Percentiles rank a stretch among this genome's conserved stretches.
Evolutionary conservation across 2,888 invertebrate species (phyloP).

Genomic region (Eudasyphora cyanicolor): DNA sequence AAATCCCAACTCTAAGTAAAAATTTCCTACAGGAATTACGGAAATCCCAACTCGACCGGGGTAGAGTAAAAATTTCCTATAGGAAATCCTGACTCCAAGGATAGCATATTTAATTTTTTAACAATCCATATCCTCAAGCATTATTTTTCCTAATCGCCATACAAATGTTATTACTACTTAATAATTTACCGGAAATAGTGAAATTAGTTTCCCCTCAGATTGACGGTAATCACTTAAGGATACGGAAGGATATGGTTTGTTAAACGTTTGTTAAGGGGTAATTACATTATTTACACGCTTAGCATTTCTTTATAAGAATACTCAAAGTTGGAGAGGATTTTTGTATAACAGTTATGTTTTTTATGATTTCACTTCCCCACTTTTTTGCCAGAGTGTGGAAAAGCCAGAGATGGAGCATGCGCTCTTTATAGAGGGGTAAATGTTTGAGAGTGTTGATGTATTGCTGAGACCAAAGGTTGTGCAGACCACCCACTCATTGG

Average conservation of each 20-base stretch:
- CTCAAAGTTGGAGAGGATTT: background rate
- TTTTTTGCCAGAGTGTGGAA: background rate
- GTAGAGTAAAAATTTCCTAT: too few relatives aligned
- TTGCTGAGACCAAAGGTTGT: too few relatives aligned
- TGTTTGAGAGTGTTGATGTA: too few relatives aligned
- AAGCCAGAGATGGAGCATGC: background rate
- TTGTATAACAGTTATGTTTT: conserved; percentile 58
- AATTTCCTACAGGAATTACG: too few relatives aligned
- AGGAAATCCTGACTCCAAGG: too few relatives aligned
- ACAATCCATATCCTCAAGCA: too few relatives aligned
- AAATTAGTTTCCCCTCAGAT: background rate
- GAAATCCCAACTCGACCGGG: too few relatives aligned
- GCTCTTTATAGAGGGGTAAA: background rate
- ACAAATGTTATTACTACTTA: background rate
- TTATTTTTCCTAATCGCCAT: too few relatives aligned
- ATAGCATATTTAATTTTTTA: too few relatives aligned
- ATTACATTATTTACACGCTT: background rate
- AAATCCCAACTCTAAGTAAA: too few relatives aligned
- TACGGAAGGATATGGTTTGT: background rate
- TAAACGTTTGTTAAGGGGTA: conserved; percentile 43
- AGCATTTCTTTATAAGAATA: background rate
- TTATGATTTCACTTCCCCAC: too few relatives aligned
- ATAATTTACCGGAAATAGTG: background rate
- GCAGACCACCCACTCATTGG: background rate
- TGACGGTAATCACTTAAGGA: background rate